These are phyloP conservation scores for Gadus macrocephalus DNA, from an alignment of 2,113 vertebrate species.

Conservation along the genomic window DNA sequence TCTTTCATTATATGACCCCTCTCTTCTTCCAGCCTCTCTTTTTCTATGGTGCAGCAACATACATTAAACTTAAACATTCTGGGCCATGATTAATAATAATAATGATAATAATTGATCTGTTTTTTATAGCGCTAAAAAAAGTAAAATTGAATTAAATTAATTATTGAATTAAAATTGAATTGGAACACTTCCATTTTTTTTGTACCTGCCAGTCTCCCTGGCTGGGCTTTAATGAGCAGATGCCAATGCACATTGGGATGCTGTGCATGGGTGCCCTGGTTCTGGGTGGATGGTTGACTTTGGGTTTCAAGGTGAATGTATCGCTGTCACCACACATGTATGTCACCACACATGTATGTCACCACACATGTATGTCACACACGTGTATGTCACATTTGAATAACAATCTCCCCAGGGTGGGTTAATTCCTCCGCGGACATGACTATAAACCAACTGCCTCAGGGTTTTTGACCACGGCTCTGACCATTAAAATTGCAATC, in stretches of 20 bases:
- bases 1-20: not conserved
- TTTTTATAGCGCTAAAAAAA: too few relatives aligned
- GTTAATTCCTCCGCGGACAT: conserved; percentile 1
- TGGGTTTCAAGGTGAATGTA: conserved; percentile 44
- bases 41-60: not conserved
- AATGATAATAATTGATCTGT: too few relatives aligned
- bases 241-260: not conserved
- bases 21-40: not conserved
- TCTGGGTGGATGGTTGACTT: conserved; percentile 28
- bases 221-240: not conserved
- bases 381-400: conserved; percentile 22
- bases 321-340: conserved; percentile 24
- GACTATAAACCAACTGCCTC: not conserved
- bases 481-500: not conserved
- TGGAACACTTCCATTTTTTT: not conserved
- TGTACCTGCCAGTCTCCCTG: conserved; percentile 10
- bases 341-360: conserved; percentile 25
- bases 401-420: conserved; percentile 36
- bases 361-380: conserved; percentile 15
- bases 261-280: conserved; percentile 4
- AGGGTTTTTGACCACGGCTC: not conserved
- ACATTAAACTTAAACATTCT: too few relatives aligned
- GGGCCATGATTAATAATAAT: not conserved
- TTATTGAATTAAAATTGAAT: conserved; percentile 7
- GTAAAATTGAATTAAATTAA: too few relatives aligned